Evolutionary conservation across 2,113 vertebrate genomes (phyloP).

Genomic region (Nyctereutes procyonoides): DNA sequence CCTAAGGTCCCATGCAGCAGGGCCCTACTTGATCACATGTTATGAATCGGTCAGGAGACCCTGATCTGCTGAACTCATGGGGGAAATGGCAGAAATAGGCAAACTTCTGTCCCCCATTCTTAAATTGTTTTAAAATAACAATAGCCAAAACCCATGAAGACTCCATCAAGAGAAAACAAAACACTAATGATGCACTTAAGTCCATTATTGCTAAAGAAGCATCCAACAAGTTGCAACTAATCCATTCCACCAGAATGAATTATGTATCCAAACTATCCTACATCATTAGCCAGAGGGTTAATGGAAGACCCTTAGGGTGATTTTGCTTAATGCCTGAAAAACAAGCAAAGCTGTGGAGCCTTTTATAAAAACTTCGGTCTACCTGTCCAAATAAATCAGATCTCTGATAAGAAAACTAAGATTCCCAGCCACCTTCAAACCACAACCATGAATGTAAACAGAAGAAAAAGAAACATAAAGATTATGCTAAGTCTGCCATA

Average conservation of each 20-base stretch:
- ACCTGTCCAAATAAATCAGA: constrained; percentile 51
- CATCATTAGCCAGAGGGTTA: not conserved
- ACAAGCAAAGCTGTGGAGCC: not conserved
- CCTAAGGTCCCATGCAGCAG: not conserved
- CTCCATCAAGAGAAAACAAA: not conserved
- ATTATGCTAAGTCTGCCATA: not conserved
- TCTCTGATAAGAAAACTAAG: constrained; percentile 56
- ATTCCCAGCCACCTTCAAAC: constrained; percentile 40
- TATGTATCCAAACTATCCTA: not conserved
- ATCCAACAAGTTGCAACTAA: constrained; percentile 58
- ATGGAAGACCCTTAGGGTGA: not conserved
- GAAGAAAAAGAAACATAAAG: constrained; percentile 19
- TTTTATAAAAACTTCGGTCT: constrained; percentile 46
- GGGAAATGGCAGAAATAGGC: not conserved
- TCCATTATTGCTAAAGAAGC: constrained; percentile 37
- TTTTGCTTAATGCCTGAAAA: constrained; percentile 49
- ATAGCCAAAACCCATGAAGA: constrained; percentile 15
- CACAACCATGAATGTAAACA: constrained; percentile 27
- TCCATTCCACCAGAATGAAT: constrained; percentile 39
- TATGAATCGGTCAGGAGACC: not conserved
- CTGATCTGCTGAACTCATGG: not conserved
- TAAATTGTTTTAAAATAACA: constrained; percentile 35
- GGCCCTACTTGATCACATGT: not conserved
- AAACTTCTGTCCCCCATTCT: not conserved
- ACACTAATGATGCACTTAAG: not conserved